phyloP scores from a whole-genome alignment of 2,888 invertebrate species.

The Xanthia icteritia region DNA sequence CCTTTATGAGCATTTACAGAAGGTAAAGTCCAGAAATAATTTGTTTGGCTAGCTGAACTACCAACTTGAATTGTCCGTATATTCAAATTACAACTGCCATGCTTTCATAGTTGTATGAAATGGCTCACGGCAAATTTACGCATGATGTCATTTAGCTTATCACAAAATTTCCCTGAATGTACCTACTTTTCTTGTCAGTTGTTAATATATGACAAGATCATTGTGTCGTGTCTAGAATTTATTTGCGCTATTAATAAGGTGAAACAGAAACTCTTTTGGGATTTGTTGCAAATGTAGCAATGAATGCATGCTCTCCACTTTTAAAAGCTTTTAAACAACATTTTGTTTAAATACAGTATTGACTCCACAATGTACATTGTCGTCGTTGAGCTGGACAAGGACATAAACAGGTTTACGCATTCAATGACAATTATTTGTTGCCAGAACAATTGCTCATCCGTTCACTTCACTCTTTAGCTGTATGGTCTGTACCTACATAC shows the following conservation, averaged over 20 bases:
- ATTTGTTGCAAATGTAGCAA: neutral
- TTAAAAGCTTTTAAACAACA: slow-evolving; percentile 3
- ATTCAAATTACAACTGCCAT: no score
- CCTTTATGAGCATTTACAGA: neutral
- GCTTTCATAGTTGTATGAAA: no score
- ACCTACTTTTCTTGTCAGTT: no score
- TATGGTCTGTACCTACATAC: no score
- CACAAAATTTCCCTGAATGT: no score
- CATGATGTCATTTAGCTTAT: neutral
- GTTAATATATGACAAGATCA: no score
- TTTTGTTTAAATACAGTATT: neutral
- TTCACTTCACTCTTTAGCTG: no score
- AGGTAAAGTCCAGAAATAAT: neutral
- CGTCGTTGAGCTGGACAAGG: slow-evolving; percentile 5
- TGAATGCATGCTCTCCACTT: neutral
- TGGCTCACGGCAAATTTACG: no score
- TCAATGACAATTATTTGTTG: neutral
- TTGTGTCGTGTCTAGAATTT: no score
- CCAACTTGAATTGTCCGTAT: neutral
- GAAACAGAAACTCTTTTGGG: neutral
- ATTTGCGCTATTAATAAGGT: neutral
- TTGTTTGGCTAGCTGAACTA: neutral
- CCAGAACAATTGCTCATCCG: neutral
- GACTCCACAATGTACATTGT: neutral
- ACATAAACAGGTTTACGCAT: neutral